A percentile compares a stretch with the other conserved stretches of the same genome.
These are phyloP conservation scores for Plutella xylostella DNA, from an alignment of 2,888 invertebrate genomes.

Conservation along the genomic window DNA sequence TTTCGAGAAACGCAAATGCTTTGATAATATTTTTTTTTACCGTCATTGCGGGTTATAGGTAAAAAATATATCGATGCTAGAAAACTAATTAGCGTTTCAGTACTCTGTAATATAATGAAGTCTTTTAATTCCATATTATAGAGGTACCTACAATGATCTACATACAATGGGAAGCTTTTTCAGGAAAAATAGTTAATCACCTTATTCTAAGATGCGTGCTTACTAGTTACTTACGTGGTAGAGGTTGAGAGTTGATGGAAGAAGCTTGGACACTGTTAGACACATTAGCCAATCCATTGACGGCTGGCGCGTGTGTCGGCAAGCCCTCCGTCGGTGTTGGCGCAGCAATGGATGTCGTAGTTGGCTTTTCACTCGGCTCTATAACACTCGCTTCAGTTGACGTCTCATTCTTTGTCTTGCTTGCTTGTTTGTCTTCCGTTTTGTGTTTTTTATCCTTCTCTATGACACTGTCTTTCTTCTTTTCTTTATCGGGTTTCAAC, in stretches of 20 bases:
- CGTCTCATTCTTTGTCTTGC: slow-evolving; percentile 34
- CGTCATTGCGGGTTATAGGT: no score
- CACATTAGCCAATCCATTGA: slow-evolving; percentile 22
- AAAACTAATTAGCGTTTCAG: no score
- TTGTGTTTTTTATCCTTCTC: slow-evolving; percentile 50
- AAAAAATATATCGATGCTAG: no score
- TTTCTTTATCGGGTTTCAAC: slow-evolving; percentile 40
- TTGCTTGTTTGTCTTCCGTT: slow-evolving; percentile 32
- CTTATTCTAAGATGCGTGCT: no score
- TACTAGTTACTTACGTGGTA: slow-evolving; percentile 38
- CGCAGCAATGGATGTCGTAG: slow-evolving; percentile 24
- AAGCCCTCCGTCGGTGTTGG: slow-evolving; percentile 53
- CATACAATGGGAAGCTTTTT: no score
- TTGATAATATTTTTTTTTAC: no score
- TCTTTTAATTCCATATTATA: no score
- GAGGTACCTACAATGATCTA: no score
- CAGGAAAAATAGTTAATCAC: no score
- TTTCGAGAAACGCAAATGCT: no score
- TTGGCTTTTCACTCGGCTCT: slow-evolving; percentile 32
- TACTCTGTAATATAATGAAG: no score
- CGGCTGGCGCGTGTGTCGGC: slow-evolving; percentile 26
- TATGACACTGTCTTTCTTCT: slow-evolving; percentile 40
- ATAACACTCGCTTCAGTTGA: slow-evolving; percentile 32
- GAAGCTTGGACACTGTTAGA: slow-evolving; percentile 33
- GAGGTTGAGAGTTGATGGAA: slow-evolving; percentile 43